Percentiles rank a stretch among this genome's conserved stretches.
phyloP scores from a whole-genome alignment of 2,888 invertebrate genomes.

The Epiblema foenella region DNA sequence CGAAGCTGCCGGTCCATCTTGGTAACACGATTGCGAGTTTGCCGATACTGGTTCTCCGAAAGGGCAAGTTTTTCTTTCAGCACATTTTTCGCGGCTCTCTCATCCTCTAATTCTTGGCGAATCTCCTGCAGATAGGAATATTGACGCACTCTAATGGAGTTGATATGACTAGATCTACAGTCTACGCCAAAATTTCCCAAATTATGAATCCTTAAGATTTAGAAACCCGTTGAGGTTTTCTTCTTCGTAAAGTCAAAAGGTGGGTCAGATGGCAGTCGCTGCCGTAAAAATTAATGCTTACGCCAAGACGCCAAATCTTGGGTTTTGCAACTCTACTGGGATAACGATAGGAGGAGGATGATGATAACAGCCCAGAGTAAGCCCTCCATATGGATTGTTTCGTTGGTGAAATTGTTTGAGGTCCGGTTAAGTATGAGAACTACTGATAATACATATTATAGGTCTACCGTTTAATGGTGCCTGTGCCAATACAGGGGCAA shows the following conservation, averaged over 20 bases:
- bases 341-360: no score
- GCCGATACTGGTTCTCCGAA: slow-evolving; percentile 70
- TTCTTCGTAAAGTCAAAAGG: no score
- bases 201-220: not conserved
- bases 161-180: not conserved
- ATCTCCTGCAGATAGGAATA: slow-evolving; percentile 53
- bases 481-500: no score
- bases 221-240: not conserved
- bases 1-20: slow-evolving; percentile 79
- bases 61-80: slow-evolving; percentile 68
- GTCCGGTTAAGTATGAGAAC: not conserved
- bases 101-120: slow-evolving; percentile 70
- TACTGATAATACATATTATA: not conserved
- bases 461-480: no score
- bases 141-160: not conserved
- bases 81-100: slow-evolving; percentile 59
- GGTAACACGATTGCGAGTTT: slow-evolving; percentile 65
- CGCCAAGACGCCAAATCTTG: no score
- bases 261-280: no score
- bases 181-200: not conserved
- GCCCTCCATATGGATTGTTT: not conserved
- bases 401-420: not conserved
- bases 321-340: no score
- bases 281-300: no score
- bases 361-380: no score